phyloP scores from a whole-genome alignment of 2,113 vertebrate species.

The Rhynchopsitta pachyrhyncha region DNA sequence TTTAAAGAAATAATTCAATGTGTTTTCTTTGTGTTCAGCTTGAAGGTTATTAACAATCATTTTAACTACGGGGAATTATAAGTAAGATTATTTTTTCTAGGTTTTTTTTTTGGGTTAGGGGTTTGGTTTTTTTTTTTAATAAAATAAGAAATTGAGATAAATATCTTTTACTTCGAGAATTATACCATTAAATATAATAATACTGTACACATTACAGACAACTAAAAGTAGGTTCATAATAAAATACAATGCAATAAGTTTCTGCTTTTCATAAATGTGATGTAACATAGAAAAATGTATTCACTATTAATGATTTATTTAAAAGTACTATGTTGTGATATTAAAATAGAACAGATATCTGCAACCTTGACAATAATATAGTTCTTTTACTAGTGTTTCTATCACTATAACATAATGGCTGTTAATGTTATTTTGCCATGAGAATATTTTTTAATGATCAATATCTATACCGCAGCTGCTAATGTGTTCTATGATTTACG shows the following conservation, averaged over 20 bases:
- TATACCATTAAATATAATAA: neutral
- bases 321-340: neutral
- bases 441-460: neutral
- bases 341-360: neutral
- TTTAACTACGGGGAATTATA: neutral
- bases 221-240: neutral
- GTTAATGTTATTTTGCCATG: neutral
- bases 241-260: neutral
- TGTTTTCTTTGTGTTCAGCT: neutral
- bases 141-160: neutral
- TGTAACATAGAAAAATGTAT: neutral
- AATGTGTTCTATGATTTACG: neutral
- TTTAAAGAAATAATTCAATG: neutral
- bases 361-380: neutral
- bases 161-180: neutral
- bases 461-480: neutral
- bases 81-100: neutral
- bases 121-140: neutral
- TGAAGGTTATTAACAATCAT: neutral
- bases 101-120: neutral
- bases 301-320: neutral
- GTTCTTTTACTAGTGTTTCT: neutral
- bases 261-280: neutral
- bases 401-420: fast-evolving
- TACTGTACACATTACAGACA: neutral